Evolutionary conservation across 2,113 vertebrate species (phyloP).

Genomic region (Misgurnus mizolepis): DNA sequence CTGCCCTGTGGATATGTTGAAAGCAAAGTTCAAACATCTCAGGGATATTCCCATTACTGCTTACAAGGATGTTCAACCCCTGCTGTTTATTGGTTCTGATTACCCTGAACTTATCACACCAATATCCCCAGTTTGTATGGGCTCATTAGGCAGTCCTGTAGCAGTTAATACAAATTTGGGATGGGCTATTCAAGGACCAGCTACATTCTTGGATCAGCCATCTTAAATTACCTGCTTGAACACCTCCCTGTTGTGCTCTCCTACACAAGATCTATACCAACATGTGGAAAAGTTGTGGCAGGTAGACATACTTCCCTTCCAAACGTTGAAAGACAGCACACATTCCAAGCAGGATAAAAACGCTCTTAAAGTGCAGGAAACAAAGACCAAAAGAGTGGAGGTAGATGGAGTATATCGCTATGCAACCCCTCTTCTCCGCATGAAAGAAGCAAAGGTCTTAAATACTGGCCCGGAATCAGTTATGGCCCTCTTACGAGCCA

Average conservation of each 20-base stretch:
- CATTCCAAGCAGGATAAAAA: constrained; percentile 1
- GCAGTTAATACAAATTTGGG: constrained; percentile 1
- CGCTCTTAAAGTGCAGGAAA: constrained; percentile 13
- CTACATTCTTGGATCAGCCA: too few relatives aligned
- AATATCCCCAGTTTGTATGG: not conserved
- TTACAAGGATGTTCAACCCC: not conserved
- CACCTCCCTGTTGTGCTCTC: not conserved
- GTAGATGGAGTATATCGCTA: constrained; percentile 15
- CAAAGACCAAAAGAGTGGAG: not conserved
- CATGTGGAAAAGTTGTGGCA: constrained; percentile 15
- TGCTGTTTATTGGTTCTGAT: constrained; percentile 26
- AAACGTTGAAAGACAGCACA: not conserved
- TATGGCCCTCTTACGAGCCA: constrained; percentile 3
- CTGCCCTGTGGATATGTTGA: not conserved
- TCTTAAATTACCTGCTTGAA: too few relatives aligned
- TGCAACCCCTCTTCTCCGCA: constrained; percentile 18
- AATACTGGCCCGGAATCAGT: not conserved
- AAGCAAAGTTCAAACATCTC: not conserved
- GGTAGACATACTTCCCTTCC: constrained; percentile 2
- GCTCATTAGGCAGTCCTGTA: not conserved
- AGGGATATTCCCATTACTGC: not conserved
- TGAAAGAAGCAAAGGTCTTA: not conserved
- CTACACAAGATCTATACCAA: not conserved
- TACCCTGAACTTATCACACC: not conserved
- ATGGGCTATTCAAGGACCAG: constrained; percentile 23